Base-by-base conservation (phyloP, 2,113 vertebrate species). In the Melospiza georgiana region DNA sequence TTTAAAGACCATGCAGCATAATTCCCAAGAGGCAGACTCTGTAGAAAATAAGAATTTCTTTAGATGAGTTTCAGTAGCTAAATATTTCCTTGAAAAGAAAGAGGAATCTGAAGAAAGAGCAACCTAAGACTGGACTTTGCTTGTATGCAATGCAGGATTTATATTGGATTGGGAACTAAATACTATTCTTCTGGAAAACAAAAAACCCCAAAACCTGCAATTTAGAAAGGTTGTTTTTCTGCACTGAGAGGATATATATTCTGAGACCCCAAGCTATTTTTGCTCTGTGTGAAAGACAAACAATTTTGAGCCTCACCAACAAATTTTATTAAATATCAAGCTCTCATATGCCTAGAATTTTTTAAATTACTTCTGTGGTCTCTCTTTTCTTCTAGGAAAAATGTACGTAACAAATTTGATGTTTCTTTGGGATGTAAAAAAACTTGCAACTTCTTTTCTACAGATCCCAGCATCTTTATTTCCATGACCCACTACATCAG, bases 321-420 rank as follows among this genome's bases (percentile, higher is more conserved):
- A 83, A 85, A 91, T 78, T 48, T 41, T 84, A 84, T 87, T 73
- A 83, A 93, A 94, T 63, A 66, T 51, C 55, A 69, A 80, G 7
- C 4, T 83, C 25, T 83, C 37, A 30, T 35, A 58, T 2, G 9
- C 18, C 25, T 88, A 49, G 31, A 69, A 51, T 77, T 35, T 65
- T 94, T 67, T 2, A 13, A 88, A 86, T 90, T 5, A 59, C 46
- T 74, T 90, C 23, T 85, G 73, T 49, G 2, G 39, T 62, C 13
- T 69, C n/a, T 76, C 11, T 21, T 74, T 25, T 89, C 31, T 25
- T 90, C 39, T 89, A 37, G 15, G 84, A 72, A 76, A 43, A 49
- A 76, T n/a, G 31, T 73, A 62, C 1, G 0, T 82, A 87, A 84
- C 3, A 90, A 69, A 74, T 58, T 7, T 69, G 12, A 23, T 69